phyloP scores from a whole-genome alignment of 2,888 invertebrate genomes.

The Epiblema foenella region DNA sequence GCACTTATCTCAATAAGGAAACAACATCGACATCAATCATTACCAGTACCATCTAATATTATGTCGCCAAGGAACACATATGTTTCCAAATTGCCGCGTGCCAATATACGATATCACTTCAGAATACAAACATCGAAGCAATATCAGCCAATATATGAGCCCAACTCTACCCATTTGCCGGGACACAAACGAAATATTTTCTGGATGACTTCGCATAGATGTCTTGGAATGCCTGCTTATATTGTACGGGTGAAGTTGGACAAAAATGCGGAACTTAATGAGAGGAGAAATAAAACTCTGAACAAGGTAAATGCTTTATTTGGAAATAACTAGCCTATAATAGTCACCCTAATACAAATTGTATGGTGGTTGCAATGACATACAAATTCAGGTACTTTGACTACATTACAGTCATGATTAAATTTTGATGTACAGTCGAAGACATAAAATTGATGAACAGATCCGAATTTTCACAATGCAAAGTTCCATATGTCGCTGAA shows the following conservation, averaged over 20 bases:
- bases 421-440: too few species aligned
- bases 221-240: conserved; percentile 26
- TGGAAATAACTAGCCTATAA: background rate
- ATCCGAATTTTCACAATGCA: too few species aligned
- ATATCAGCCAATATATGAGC: conserved; percentile 60
- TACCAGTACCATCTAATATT: conserved; percentile 30
- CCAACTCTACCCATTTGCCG: conserved; percentile 36
- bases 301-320: conserved; percentile 23
- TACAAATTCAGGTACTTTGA: background rate
- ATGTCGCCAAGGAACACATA: conserved; percentile 28
- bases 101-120: conserved; percentile 44
- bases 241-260: conserved; percentile 23
- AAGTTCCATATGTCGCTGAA: too few species aligned
- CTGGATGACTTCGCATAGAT: conserved; percentile 39
- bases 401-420: too few species aligned
- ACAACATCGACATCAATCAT: conserved; percentile 34
- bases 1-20: background rate
- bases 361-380: background rate
- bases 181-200: conserved; percentile 36
- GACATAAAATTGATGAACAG: too few species aligned
- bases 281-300: conserved; percentile 27
- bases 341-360: background rate
- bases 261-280: background rate
- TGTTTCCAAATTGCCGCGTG: conserved; percentile 32
- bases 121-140: conserved; percentile 47